A percentile compares a stretch with the other conserved stretches of the same genome.
Evolutionary conservation across 1,140 invertebrate species (phyloP).

Genomic region (Ooceraea biroi): DNA sequence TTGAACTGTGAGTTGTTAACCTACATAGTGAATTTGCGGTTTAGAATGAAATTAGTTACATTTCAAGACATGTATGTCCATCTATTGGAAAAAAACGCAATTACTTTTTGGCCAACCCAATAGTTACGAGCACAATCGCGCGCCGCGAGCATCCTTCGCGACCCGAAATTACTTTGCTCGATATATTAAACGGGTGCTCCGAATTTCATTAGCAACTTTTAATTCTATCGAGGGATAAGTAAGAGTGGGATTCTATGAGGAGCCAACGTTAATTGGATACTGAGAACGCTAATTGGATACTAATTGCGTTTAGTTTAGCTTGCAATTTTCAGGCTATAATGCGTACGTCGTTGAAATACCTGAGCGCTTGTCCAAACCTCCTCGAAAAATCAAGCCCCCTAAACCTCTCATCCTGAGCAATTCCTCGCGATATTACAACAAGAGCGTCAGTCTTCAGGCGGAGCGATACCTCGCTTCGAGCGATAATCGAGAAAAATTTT

Average conservation of each 20-base stretch:
- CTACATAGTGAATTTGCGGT: no score
- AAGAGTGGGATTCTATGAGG: not conserved
- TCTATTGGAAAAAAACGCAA: no score
- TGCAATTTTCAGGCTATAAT: conserved; percentile 31
- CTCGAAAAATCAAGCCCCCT: not conserved
- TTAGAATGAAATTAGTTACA: no score
- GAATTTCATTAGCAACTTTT: conserved; percentile 45
- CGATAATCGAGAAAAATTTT: not conserved
- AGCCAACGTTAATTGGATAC: conserved; percentile 7
- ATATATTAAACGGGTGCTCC: conserved; percentile 7
- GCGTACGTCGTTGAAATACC: not conserved
- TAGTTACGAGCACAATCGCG: not conserved
- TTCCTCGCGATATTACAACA: not conserved
- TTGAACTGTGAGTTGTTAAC: no score
- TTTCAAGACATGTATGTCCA: no score
- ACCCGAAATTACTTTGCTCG: not conserved
- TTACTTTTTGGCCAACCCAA: no score
- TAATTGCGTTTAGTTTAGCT: conserved; percentile 31
- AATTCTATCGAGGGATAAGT: conserved; percentile 22
- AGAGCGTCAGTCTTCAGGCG: not conserved
- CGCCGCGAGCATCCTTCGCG: not conserved
- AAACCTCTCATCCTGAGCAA: not conserved
- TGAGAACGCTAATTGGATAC: conserved; percentile 31
- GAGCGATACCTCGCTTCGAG: not conserved
- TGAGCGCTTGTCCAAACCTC: not conserved